These are phyloP conservation scores for Hypomesus transpacificus DNA, from an alignment of 2,113 vertebrate species.

Conservation along the genomic window DNA sequence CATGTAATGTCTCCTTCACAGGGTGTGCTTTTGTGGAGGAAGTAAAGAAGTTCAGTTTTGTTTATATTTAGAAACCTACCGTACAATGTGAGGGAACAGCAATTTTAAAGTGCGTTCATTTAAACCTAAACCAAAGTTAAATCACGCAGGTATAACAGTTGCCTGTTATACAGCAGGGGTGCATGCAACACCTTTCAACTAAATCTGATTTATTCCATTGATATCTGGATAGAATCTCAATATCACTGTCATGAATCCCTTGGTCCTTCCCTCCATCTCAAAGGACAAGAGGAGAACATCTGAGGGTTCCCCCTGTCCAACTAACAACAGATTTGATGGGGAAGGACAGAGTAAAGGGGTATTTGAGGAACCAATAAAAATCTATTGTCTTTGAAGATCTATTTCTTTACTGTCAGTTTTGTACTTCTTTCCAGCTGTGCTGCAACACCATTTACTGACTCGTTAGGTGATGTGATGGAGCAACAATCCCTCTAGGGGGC, in stretches of 20 bases:
- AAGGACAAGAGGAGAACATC: slow-evolving; percentile 24
- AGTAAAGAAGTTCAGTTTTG: slow-evolving; percentile 9
- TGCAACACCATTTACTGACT: slow-evolving; percentile 7
- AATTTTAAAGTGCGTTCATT: slow-evolving; percentile 15
- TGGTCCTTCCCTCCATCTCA: background rate
- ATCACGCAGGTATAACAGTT: background rate
- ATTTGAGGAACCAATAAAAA: too few species aligned
- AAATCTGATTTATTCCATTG: background rate
- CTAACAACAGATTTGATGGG: background rate
- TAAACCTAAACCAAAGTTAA: too few species aligned
- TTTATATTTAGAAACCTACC: slow-evolving; percentile 10
- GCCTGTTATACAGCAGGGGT: slow-evolving; percentile 6
- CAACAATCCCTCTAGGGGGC: slow-evolving; percentile 62
- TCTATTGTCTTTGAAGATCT: too few species aligned
- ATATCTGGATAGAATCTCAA: too few species aligned
- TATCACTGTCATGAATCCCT: background rate
- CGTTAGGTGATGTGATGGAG: slow-evolving; percentile 1
- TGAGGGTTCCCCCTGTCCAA: background rate
- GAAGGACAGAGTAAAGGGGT: too few species aligned
- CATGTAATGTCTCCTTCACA: background rate
- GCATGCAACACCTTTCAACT: background rate
- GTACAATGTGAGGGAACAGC: background rate
- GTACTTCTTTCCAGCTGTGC: slow-evolving; percentile 11
- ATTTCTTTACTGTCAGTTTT: too few species aligned
- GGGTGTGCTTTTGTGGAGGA: background rate